Percentiles rank a stretch among this genome's conserved stretches.
These are phyloP conservation scores for Cryptophagus acutangulus DNA, from an alignment of 2,888 invertebrate genomes.

Conservation along the genomic window DNA sequence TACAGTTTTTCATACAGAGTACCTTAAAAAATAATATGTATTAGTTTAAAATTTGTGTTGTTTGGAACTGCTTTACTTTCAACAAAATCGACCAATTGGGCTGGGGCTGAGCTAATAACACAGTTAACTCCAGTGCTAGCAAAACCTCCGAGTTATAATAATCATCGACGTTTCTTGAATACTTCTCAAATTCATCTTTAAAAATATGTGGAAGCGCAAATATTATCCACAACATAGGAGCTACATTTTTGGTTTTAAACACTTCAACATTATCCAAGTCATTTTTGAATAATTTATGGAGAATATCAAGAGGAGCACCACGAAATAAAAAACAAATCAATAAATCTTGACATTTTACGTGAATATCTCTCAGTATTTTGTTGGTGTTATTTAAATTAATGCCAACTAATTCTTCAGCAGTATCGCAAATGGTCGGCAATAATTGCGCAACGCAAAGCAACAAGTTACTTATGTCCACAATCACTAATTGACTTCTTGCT, in stretches of 20 bases:
- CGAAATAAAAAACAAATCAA: conserved; percentile 69
- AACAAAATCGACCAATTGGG: conserved; percentile 71
- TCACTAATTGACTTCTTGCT: conserved; percentile 55
- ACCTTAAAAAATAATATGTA: conserved; percentile 51
- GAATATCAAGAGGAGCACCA: conserved; percentile 67
- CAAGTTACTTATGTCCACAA: conserved; percentile 72
- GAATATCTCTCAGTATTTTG: conserved; percentile 73
- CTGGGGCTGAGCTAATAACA: conserved; percentile 71
- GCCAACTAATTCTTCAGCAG: conserved; percentile 60
- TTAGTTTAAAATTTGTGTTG: background rate
- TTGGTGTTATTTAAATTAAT: conserved; percentile 55
- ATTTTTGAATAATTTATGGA: conserved; percentile 68
- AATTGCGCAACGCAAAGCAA: conserved; percentile 71
- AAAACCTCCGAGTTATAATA: conserved; percentile 55
- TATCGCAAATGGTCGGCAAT: conserved; percentile 62
- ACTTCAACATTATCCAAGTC: conserved; percentile 55
- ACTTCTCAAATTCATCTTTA: conserved; percentile 45
- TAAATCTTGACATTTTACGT: conserved; percentile 76
- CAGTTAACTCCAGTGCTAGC: conserved; percentile 65
- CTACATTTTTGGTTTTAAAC: conserved; percentile 51
- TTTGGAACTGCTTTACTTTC: conserved; percentile 56
- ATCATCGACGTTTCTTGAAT: conserved; percentile 43
- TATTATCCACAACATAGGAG: conserved; percentile 65
- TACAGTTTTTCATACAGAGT: conserved; percentile 66
- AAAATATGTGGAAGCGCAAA: conserved; percentile 63